Conservation (phyloP, 2,888 invertebrate species). For the Brachycybe producta region DNA sequence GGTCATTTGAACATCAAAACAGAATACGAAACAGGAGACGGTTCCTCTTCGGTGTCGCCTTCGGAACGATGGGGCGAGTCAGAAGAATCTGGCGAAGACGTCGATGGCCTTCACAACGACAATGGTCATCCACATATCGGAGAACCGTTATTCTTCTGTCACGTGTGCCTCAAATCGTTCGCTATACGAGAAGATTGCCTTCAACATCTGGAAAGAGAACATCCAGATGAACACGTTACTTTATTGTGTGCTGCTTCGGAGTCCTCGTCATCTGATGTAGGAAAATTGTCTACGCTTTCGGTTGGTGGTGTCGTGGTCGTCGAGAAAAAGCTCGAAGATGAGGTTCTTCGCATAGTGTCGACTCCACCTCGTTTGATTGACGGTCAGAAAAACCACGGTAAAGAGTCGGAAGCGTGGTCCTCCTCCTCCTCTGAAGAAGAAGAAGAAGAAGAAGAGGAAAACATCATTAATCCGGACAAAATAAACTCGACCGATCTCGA, state of each 20-base stretch:
- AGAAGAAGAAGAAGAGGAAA: too few relatives aligned
- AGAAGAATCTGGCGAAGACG: slow-evolving; percentile 14
- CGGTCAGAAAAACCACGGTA: too few relatives aligned
- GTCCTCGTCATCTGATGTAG: background rate
- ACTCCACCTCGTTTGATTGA: too few relatives aligned
- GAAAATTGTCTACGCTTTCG: too few relatives aligned
- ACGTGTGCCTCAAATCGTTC: slow-evolving; percentile 6
- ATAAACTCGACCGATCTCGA: too few relatives aligned
- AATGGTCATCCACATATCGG: background rate
- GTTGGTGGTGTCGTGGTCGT: too few relatives aligned
- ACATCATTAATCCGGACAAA: too few relatives aligned
- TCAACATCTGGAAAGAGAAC: slow-evolving; percentile 3
- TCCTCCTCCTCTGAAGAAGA: too few relatives aligned
- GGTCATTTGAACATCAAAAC: background rate
- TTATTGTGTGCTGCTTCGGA: too few relatives aligned
- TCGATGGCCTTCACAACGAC: background rate
- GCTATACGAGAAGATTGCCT: slow-evolving; percentile 1
- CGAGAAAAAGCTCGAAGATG: too few relatives aligned
- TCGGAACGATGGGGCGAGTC: slow-evolving; percentile 10
- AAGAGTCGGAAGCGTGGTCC: too few relatives aligned
- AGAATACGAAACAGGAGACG: background rate
- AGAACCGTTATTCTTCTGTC: slow-evolving; percentile 1
- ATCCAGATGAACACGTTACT: slow-evolving; percentile 14
- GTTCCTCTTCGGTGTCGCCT: slow-evolving; percentile 9
- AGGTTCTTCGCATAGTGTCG: too few relatives aligned